Conservation (phyloP, 2,888 invertebrate genomes). For the Periphyllus acericola region DNA sequence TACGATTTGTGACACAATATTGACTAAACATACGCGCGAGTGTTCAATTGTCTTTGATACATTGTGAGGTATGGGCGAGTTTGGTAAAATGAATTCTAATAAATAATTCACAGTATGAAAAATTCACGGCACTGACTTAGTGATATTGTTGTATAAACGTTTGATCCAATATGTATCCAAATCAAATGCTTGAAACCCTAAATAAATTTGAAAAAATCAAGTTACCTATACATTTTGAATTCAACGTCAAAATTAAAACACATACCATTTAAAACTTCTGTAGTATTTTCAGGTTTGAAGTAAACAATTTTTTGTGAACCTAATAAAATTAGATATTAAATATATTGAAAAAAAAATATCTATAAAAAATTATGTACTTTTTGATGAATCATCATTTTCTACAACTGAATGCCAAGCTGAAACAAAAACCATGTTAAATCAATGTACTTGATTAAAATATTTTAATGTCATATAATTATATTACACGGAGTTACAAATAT, state of each 20-base stretch:
- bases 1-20: constrained; percentile 44
- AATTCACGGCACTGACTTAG: constrained; percentile 63
- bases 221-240: neutral
- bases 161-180: constrained; percentile 65
- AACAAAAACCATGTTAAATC: constrained; percentile 2
- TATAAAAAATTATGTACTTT: constrained; percentile 41
- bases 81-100: constrained; percentile 50
- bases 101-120: constrained; percentile 27
- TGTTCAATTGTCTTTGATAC: constrained; percentile 44
- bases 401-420: constrained; percentile 59
- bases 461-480: neutral
- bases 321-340: constrained; percentile 14
- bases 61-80: constrained; percentile 57
- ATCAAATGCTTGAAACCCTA: constrained; percentile 66
- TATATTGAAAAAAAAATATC: neutral
- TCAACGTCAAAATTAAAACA: constrained; percentile 4
- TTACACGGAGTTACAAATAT: neutral
- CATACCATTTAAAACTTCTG: constrained; percentile 51
- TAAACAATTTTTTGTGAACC: constrained; percentile 56
- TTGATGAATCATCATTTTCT: constrained; percentile 49
- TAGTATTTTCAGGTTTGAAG: constrained; percentile 49
- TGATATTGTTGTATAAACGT: constrained; percentile 65
- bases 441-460: neutral
- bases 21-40: constrained; percentile 36
- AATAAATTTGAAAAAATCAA: constrained; percentile 57